Evolutionary conservation across 2,113 vertebrate species (phyloP).

Genomic region (Monarcha castaneiventris): DNA sequence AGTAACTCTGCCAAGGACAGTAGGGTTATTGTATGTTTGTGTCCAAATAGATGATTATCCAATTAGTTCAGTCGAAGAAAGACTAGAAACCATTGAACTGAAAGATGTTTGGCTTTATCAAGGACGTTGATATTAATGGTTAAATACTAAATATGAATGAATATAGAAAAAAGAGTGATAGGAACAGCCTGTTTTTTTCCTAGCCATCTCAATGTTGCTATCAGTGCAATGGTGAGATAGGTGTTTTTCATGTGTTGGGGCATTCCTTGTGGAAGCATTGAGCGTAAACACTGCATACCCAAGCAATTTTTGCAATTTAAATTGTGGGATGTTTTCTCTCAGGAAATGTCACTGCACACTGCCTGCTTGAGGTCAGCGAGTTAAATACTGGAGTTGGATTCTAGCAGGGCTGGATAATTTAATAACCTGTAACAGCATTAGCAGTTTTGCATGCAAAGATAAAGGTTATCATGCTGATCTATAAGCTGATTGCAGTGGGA

Average conservation of each 20-base stretch:
- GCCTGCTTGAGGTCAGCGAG: neutral
- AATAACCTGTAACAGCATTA: conserved; percentile 17
- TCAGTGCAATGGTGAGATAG: neutral
- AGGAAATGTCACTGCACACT: neutral
- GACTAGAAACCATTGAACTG: neutral
- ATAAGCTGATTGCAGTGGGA: neutral
- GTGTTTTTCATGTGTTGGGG: neutral
- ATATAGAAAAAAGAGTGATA: neutral
- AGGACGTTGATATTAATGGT: neutral
- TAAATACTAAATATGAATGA: neutral
- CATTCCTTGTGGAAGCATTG: neutral
- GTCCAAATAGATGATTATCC: neutral
- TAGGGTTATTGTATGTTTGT: neutral
- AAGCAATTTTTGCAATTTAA: neutral
- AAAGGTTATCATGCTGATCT: neutral
- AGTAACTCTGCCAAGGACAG: neutral
- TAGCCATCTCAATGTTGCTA: neutral
- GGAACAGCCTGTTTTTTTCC: neutral
- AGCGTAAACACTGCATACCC: neutral
- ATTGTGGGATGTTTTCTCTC: neutral
- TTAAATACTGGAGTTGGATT: neutral
- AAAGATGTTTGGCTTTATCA: neutral
- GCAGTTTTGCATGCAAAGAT: neutral
- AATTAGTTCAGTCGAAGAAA: neutral
- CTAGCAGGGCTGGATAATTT: neutral